These are phyloP conservation scores for Drosophila mojavensis DNA, from an alignment of 1,140 invertebrate species.

Conservation along the genomic window DNA sequence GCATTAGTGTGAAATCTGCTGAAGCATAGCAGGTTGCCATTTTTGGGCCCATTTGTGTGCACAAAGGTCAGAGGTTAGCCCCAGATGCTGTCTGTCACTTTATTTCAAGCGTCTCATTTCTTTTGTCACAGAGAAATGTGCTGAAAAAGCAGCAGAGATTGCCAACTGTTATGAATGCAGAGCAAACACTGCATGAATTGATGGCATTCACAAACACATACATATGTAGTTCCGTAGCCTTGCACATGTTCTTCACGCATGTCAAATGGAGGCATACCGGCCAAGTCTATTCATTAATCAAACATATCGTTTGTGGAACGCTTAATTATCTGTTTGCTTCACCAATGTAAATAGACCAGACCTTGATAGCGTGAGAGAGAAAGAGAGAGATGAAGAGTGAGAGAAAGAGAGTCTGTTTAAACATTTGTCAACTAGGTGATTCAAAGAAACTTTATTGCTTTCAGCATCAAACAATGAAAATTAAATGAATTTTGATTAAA, in stretches of 20 bases:
- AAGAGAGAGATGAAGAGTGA: too few relatives aligned
- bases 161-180: conserved; percentile 6
- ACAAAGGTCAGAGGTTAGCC: conserved; percentile 65
- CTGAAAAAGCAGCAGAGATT: background rate
- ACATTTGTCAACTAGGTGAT: too few relatives aligned
- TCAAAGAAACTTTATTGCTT: too few relatives aligned
- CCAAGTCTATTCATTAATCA: background rate
- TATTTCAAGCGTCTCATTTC: conserved; percentile 17
- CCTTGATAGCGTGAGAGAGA: too few relatives aligned
- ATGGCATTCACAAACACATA: conserved; percentile 1
- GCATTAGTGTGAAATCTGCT: conserved; percentile 60
- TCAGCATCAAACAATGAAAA: too few relatives aligned
- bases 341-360: too few relatives aligned
- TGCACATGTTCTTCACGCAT: background rate
- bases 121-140: conserved; percentile 42
- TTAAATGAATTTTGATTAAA: too few relatives aligned
- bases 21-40: conserved; percentile 59
- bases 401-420: too few relatives aligned
- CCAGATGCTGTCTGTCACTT: conserved; percentile 41
- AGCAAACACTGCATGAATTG: conserved; percentile 3
- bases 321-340: too few relatives aligned
- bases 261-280: too few relatives aligned
- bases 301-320: background rate
- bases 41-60: conserved; percentile 53
- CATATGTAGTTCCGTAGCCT: background rate